phyloP scores from a whole-genome alignment of 2,113 vertebrate genomes.

The Pungitius pungitius region DNA sequence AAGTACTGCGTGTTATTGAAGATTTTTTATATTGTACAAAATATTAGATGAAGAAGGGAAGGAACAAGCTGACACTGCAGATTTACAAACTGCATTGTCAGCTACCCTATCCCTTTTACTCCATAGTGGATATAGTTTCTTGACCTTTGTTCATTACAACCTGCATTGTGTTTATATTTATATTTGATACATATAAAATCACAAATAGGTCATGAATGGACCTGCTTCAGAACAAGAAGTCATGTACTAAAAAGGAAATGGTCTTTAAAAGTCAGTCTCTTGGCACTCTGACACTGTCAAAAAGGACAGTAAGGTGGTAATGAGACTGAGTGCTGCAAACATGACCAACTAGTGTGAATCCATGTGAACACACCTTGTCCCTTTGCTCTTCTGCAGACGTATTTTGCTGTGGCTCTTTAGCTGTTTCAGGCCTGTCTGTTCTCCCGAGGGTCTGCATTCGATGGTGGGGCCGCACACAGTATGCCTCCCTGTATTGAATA shows the following conservation, averaged over 20 bases:
- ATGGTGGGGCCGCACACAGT: constrained; percentile 21
- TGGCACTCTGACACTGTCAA: too few species aligned
- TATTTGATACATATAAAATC: background rate
- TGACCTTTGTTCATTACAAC: background rate
- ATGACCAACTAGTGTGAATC: background rate
- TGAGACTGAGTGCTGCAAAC: background rate
- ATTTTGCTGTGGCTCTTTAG: constrained; percentile 7
- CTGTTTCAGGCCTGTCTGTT: constrained; percentile 7
- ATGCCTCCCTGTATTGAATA: constrained; percentile 36
- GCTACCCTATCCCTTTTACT: too few species aligned
- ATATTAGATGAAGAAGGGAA: background rate
- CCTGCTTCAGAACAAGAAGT: background rate
- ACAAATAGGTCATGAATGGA: background rate
- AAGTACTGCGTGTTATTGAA: background rate
- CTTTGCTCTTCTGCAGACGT: background rate
- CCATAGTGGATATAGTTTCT: background rate
- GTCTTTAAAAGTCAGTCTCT: background rate
- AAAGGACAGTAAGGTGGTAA: background rate
- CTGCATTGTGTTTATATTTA: background rate
- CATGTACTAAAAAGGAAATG: background rate
- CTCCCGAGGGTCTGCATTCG: constrained; percentile 9
- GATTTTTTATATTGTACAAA: background rate
- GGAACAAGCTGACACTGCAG: background rate
- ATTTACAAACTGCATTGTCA: background rate
- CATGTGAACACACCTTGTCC: background rate